Evolutionary conservation across 2,888 invertebrate species (phyloP).

Genomic region (Gymnosoma rotundatum): DNA sequence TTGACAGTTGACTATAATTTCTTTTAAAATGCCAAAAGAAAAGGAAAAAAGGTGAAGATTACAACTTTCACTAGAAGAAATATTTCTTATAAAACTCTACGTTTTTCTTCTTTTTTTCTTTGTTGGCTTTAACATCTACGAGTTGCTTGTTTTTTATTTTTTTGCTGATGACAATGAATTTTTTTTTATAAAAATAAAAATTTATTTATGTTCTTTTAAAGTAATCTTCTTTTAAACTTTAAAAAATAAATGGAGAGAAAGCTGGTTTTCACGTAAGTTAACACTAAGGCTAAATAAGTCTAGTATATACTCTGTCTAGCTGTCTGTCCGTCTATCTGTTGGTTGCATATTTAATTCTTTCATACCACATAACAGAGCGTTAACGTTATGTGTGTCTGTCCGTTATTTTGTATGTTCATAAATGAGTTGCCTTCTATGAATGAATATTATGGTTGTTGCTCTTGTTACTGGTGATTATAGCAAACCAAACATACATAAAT

Average conservation of each 20-base stretch:
- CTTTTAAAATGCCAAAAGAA: conserved; percentile 36
- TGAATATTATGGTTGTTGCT: conserved; percentile 66
- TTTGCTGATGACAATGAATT: conserved; percentile 69
- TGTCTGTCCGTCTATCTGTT: conserved; percentile 35
- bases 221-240: conserved; percentile 62
- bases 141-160: conserved; percentile 39
- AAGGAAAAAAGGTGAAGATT: conserved; percentile 44
- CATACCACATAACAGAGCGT: neutral
- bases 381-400: conserved; percentile 11
- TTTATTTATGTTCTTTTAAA: conserved; percentile 35
- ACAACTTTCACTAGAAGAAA: conserved; percentile 62
- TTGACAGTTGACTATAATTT: conserved; percentile 77
- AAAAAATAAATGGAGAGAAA: conserved; percentile 49
- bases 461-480: conserved; percentile 64
- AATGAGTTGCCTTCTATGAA: conserved; percentile 29
- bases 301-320: conserved; percentile 14
- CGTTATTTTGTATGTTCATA: conserved; percentile 37
- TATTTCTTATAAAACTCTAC: conserved; percentile 13
- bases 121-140: conserved; percentile 55
- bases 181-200: conserved; percentile 40
- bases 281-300: conserved; percentile 61
- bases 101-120: conserved; percentile 23
- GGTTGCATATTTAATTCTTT: conserved; percentile 43
- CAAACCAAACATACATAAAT: conserved; percentile 61
- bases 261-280: conserved; percentile 57